A percentile compares a stretch with the other conserved stretches of the same genome.
phyloP scores from a whole-genome alignment of 2,797 vertebrate species.

The Kryptopterus vitreolus region DNA sequence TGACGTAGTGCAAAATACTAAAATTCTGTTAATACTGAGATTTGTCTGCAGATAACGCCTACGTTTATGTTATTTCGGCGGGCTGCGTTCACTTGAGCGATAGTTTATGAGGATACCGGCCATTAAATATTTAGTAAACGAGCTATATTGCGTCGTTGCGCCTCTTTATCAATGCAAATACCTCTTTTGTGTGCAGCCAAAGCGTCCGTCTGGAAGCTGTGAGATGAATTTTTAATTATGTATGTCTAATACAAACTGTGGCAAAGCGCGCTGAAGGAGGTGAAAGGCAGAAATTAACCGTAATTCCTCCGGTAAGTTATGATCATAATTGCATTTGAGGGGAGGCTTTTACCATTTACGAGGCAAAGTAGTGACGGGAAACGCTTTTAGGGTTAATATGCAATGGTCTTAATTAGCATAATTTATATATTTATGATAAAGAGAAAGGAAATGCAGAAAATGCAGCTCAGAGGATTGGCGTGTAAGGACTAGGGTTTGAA shows the following conservation, averaged over 20 bases:
- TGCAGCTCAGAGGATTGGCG: slow-evolving; percentile 63
- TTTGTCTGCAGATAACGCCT: slow-evolving; percentile 67
- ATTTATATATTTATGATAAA: slow-evolving; percentile 99
- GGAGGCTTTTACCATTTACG: slow-evolving; percentile 48
- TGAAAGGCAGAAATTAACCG: slow-evolving; percentile 68
- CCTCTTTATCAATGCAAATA: slow-evolving; percentile 84
- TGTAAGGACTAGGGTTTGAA: slow-evolving; percentile 45
- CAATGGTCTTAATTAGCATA: slow-evolving; percentile 98
- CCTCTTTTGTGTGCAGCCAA: slow-evolving; percentile 80
- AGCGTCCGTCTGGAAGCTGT: slow-evolving; percentile 79
- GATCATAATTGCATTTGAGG: slow-evolving; percentile 49
- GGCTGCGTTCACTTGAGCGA: slow-evolving; percentile 55
- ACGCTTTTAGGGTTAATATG: slow-evolving; percentile 91
- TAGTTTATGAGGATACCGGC: slow-evolving; percentile 65
- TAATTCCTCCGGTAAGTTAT: slow-evolving; percentile 76
- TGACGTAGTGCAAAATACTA: slow-evolving; percentile 96
- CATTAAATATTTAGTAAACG: slow-evolving; percentile 75
- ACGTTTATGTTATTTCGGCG: slow-evolving; percentile 59
- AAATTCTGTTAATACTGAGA: slow-evolving; percentile 80
- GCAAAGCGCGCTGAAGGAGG: slow-evolving; percentile 68
- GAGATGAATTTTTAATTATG: slow-evolving; percentile 89
- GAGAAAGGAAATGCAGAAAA: slow-evolving; percentile 79
- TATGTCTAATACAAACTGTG: slow-evolving; percentile 78
- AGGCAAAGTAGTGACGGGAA: slow-evolving; percentile 71
- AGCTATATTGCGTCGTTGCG: slow-evolving; percentile 70